Conservation (phyloP, 2,113 vertebrate genomes). For the Prinia subflava region DNA sequence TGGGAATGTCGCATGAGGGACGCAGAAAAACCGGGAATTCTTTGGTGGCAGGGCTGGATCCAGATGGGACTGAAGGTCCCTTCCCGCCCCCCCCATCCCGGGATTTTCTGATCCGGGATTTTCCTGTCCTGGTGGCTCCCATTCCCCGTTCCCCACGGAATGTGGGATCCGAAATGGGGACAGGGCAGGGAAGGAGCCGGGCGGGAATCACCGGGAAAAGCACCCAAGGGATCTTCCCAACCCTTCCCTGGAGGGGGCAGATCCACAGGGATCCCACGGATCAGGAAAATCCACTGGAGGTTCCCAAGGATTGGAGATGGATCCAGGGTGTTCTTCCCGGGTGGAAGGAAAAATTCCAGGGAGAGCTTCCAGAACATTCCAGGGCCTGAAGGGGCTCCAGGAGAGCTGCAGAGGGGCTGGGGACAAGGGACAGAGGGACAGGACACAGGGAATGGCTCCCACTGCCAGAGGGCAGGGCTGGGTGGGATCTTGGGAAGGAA, state of each 20-base stretch:
- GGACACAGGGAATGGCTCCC: too few relatives aligned
- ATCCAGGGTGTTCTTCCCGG: neutral
- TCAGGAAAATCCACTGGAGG: too few relatives aligned
- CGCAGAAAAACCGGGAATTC: fast-evolving
- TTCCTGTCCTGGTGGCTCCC: neutral
- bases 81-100: neutral
- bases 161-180: neutral
- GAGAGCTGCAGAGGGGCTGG: too few relatives aligned
- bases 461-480: too few relatives aligned
- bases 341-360: neutral
- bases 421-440: too few relatives aligned
- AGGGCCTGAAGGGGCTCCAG: too few relatives aligned
- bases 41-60: neutral
- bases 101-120: neutral
- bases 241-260: fast-evolving
- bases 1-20: fast-evolving
- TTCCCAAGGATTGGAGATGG: neutral
- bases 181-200: neutral
- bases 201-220: fast-evolving
- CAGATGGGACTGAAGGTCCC: neutral
- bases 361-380: neutral
- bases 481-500: too few relatives aligned
- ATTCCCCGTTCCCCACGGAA: neutral
- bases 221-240: neutral
- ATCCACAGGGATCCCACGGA: neutral